Conservation (phyloP, 2,797 vertebrate species). For the Zenarchopterus dispar region DNA sequence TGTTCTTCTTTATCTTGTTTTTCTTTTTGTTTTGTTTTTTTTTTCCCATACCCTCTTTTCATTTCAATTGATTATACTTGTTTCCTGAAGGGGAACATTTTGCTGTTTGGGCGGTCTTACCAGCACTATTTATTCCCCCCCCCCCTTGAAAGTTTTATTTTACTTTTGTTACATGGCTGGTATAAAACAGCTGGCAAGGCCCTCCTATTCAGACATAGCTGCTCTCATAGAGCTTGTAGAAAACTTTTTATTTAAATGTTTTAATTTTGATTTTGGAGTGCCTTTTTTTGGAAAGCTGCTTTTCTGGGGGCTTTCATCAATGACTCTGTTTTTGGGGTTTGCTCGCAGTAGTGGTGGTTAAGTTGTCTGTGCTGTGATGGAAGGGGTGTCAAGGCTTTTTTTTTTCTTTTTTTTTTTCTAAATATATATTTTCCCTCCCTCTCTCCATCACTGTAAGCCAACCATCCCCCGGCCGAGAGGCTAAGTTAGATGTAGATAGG, state of each 20-base stretch:
- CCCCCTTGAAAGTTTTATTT: conserved; percentile 49
- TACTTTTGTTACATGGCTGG: conserved; percentile 83
- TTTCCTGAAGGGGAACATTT: conserved; percentile 84
- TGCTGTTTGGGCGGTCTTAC: conserved; percentile 87
- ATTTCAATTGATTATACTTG: conserved; percentile 73
- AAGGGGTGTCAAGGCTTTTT: conserved; percentile 33
- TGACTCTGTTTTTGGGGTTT: conserved; percentile 44
- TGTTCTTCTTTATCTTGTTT: conserved; percentile 81
- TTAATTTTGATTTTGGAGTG: conserved; percentile 96
- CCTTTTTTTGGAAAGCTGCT: conserved; percentile 97
- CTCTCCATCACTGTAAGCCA: conserved; percentile 63
- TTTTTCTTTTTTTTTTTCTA: conserved; percentile 5
- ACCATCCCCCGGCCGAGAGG: conserved; percentile 59
- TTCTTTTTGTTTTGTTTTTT: conserved; percentile 68
- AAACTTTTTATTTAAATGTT: conserved; percentile 81
- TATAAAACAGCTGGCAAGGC: conserved; percentile 88
- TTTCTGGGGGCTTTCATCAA: conserved; percentile 86
- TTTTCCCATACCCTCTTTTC: conserved; percentile 57
- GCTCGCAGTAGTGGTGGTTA: conserved; percentile 47
- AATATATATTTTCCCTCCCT: conserved; percentile 14
- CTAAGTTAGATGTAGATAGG: conserved; percentile 55
- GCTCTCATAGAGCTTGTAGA: conserved; percentile 94
- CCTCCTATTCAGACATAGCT: conserved; percentile 88
- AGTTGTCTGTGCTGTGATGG: conserved; percentile 69
- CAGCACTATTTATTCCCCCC: conserved; percentile 83